Evolutionary conservation across 2,888 invertebrate species (phyloP).

Genomic region (Pollenia amentaria): DNA sequence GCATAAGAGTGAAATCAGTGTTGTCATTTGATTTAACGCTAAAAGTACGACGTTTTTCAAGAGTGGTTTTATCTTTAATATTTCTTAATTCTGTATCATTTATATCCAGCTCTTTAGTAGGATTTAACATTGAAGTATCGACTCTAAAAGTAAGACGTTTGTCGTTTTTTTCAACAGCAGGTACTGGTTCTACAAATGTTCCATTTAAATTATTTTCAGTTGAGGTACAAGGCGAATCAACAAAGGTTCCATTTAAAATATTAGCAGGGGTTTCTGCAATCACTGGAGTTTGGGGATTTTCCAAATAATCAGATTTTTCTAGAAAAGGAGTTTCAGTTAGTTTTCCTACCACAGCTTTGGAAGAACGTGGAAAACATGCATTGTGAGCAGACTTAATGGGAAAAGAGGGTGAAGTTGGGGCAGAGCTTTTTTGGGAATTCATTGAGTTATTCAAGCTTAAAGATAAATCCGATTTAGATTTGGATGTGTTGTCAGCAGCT

Average conservation of each 20-base stretch:
- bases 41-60: constrained; percentile 67
- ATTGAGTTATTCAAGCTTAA: constrained; percentile 61
- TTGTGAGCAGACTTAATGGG: constrained; percentile 75
- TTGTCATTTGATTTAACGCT: constrained; percentile 37
- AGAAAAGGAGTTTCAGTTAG: constrained; percentile 75
- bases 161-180: not conserved
- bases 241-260: constrained; percentile 72
- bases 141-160: constrained; percentile 56
- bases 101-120: not conserved
- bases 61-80: constrained; percentile 6
- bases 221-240: not conserved
- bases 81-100: constrained; percentile 6
- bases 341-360: constrained; percentile 73
- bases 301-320: constrained; percentile 77
- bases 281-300: constrained; percentile 3
- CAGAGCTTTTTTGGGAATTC: constrained; percentile 65
- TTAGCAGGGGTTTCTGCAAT: constrained; percentile 3
- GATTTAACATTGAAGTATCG: not conserved
- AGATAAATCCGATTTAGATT: constrained; percentile 66
- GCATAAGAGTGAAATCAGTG: not conserved
- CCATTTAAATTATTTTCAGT: constrained; percentile 3
- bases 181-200: not conserved
- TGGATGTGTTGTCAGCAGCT: constrained; percentile 13
- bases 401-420: constrained; percentile 77
- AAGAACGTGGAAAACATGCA: constrained; percentile 79